Evolutionary conservation across 2,113 vertebrate species (phyloP).

Genomic region (Microcebus murinus): DNA sequence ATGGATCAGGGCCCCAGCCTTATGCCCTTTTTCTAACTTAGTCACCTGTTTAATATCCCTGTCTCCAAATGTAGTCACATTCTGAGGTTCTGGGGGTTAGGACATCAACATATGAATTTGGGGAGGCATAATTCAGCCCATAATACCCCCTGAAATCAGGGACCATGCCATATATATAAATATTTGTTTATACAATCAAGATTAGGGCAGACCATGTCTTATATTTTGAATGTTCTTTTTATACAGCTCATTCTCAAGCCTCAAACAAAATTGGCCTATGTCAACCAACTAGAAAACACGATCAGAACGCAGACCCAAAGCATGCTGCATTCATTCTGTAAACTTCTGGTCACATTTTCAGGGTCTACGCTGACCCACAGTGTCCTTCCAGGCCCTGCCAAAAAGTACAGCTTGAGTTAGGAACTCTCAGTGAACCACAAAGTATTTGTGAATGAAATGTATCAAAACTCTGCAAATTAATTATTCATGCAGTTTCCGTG

Average conservation of each 20-base stretch:
- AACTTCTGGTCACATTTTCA: background rate
- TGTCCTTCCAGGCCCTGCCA: background rate
- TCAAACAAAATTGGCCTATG: background rate
- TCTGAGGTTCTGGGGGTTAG: background rate
- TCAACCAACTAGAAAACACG: background rate
- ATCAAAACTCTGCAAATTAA: slow-evolving; percentile 16
- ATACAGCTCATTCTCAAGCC: background rate
- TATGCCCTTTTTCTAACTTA: background rate
- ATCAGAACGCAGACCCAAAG: background rate
- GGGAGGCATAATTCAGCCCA: background rate
- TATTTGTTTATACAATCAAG: too few species aligned
- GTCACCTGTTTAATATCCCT: background rate
- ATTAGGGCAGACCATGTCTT: too few species aligned
- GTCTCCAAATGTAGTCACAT: background rate
- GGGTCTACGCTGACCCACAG: background rate
- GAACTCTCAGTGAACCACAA: background rate
- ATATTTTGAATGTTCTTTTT: background rate
- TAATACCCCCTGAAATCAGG: background rate
- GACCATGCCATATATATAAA: too few species aligned
- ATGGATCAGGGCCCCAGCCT: too few species aligned
- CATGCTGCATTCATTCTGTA: background rate
- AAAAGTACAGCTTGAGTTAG: background rate
- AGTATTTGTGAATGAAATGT: slow-evolving; percentile 60
- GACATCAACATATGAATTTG: background rate
- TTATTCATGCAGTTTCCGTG: slow-evolving; percentile 44